These are phyloP conservation scores for Columba guinea DNA, from an alignment of 2,797 vertebrate genomes.

Conservation along the genomic window DNA sequence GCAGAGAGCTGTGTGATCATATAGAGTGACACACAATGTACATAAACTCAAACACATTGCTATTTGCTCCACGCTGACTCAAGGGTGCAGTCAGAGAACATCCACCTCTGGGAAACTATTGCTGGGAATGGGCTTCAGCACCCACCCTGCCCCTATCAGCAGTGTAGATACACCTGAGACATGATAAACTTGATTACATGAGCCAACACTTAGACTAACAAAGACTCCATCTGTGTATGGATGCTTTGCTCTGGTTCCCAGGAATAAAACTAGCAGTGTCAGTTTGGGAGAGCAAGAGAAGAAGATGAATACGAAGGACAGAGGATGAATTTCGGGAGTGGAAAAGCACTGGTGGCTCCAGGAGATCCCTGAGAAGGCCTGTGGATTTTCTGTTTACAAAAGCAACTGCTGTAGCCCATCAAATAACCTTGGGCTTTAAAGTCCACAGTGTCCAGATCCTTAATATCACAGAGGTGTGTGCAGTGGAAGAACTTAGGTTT, in stretches of 20 bases:
- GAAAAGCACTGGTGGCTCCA: background rate
- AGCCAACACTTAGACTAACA: background rate
- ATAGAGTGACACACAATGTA: rapidly evolving
- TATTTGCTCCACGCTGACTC: background rate
- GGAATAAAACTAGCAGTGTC: background rate
- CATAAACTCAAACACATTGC: background rate
- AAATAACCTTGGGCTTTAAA: background rate
- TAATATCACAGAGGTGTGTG: background rate
- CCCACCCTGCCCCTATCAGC: background rate
- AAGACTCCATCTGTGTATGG: background rate
- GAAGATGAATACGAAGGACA: background rate
- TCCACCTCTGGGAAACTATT: background rate
- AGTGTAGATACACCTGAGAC: background rate
- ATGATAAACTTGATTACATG: background rate
- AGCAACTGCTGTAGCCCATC: background rate
- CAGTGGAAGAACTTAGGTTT: background rate
- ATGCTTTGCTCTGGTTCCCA: background rate
- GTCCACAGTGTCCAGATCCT: background rate
- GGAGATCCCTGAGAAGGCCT: background rate
- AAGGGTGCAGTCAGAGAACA: background rate
- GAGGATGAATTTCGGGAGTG: background rate
- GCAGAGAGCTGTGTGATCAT: background rate
- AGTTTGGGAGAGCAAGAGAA: background rate
- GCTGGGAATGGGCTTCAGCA: background rate
- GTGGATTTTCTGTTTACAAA: background rate